phyloP scores from a whole-genome alignment of 2,797 vertebrate species.

The Podarcis lilfordi region DNA sequence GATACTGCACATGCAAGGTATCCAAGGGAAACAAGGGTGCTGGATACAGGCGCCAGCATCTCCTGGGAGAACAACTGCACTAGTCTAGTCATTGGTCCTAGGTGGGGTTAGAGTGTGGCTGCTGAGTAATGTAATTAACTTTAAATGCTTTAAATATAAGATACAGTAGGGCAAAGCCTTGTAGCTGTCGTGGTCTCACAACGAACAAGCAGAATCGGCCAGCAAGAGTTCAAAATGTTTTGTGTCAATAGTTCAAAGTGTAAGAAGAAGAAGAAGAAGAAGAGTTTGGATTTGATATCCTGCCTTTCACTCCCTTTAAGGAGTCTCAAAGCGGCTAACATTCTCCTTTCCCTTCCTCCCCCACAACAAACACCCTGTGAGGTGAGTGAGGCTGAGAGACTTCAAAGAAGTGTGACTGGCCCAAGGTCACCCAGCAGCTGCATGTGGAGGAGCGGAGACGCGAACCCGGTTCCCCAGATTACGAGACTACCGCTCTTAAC shows the following conservation, averaged over 20 bases:
- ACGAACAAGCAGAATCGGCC: neutral
- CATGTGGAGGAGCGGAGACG: no score
- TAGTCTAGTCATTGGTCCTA: neutral
- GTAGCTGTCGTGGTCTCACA: neutral
- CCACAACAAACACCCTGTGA: no score
- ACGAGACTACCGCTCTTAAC: no score
- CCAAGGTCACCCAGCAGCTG: no score
- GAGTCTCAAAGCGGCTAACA: no score
- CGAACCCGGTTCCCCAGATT: no score
- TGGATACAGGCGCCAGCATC: neutral
- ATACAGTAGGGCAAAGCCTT: neutral
- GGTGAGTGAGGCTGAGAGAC: no score
- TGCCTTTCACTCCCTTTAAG: no score
- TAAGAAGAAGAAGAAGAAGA: no score
- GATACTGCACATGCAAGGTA: slow-evolving; percentile 13
- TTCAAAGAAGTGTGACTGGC: no score
- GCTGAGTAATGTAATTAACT: neutral
- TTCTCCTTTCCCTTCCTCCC: no score
- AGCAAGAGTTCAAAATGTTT: neutral
- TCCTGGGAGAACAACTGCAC: neutral
- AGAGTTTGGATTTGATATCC: no score
- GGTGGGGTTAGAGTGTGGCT: neutral
- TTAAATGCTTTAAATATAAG: neutral
- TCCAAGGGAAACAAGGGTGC: slow-evolving; percentile 15
- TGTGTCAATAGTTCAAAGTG: neutral